Percentiles rank a stretch among this genome's conserved stretches.
These are phyloP conservation scores for Gerris lacustris DNA, from an alignment of 2,888 invertebrate species.

Conservation along the genomic window DNA sequence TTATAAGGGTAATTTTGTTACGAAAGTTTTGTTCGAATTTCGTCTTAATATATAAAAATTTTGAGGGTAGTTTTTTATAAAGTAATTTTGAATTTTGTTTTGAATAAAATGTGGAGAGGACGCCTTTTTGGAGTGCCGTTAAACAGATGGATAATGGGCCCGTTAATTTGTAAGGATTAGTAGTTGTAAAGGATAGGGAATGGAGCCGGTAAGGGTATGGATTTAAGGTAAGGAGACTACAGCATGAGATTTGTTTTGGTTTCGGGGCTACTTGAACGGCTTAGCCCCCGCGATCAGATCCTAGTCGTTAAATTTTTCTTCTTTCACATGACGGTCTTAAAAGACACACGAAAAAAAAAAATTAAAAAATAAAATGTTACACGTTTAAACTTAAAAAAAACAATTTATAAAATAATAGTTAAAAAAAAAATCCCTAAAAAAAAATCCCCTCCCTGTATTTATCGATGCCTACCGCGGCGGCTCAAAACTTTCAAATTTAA, in stretches of 20 bases:
- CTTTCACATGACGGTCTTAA: background rate
- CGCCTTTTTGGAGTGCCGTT: slow-evolving; percentile 29
- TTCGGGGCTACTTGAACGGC: slow-evolving; percentile 19
- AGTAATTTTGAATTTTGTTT: slow-evolving; percentile 16
- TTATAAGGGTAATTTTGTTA: slow-evolving; percentile 1
- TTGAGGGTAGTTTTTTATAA: slow-evolving; percentile 24
- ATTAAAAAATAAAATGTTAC: background rate
- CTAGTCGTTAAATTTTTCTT: background rate
- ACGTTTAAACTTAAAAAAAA: too few relatives aligned
- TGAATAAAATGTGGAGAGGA: slow-evolving; percentile 28
- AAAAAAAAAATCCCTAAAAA: background rate
- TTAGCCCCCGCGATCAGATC: slow-evolving; percentile 9
- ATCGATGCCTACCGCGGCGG: background rate
- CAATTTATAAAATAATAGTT: too few relatives aligned
- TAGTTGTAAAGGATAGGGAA: slow-evolving; percentile 29
- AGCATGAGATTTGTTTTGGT: slow-evolving; percentile 24
- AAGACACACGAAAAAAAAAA: background rate
- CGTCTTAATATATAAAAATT: slow-evolving; percentile 21
- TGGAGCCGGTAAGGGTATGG: slow-evolving; percentile 31
- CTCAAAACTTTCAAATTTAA: background rate
- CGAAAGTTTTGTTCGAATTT: slow-evolving; percentile 24
- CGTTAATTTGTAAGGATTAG: slow-evolving; percentile 29
- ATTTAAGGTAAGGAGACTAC: slow-evolving; percentile 24
- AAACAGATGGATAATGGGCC: slow-evolving; percentile 29
- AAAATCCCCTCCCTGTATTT: background rate